Percentiles rank a stretch among this genome's conserved stretches.
Evolutionary conservation across 2,113 vertebrate genomes (phyloP).

Genomic region (Sphaerodactylus townsendi): DNA sequence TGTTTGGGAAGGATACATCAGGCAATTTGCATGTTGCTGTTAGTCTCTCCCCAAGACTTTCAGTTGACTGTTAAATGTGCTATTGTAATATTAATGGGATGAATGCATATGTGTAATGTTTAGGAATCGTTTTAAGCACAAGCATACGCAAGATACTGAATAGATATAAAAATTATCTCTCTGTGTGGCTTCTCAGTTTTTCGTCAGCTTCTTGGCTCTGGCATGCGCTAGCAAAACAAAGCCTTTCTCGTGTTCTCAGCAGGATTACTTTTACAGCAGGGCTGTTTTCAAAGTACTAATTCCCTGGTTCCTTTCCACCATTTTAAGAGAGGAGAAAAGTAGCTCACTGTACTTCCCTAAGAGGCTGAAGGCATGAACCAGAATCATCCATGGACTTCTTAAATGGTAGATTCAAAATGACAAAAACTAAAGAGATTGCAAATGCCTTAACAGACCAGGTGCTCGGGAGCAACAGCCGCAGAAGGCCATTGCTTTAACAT

Average conservation of each 20-base stretch:
- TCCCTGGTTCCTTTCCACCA: constrained; percentile 42
- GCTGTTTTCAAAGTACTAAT: constrained; percentile 55
- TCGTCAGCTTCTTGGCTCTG: constrained; percentile 53
- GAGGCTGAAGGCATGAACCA: constrained; percentile 14
- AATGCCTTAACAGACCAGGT: too few species aligned
- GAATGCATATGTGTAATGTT: not conserved
- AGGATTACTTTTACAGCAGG: constrained; percentile 59
- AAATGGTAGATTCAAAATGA: constrained; percentile 23
- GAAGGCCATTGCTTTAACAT: too few species aligned
- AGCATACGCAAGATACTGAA: constrained; percentile 7
- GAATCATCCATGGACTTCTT: not conserved
- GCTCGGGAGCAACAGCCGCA: too few species aligned
- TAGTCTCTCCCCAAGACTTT: constrained; percentile 18
- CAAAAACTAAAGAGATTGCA: constrained; percentile 11
- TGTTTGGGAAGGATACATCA: constrained; percentile 49
- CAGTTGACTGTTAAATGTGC: constrained; percentile 4
- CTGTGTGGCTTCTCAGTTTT: constrained; percentile 53
- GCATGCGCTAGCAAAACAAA: constrained; percentile 62
- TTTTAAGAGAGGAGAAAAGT: constrained; percentile 44
- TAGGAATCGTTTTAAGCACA: not conserved
- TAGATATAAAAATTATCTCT: not conserved
- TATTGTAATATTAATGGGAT: constrained; percentile 24
- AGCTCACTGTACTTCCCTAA: constrained; percentile 41
- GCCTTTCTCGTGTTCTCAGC: constrained; percentile 57
- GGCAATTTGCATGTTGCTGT: constrained; percentile 24